Evolutionary conservation across 2,888 invertebrate genomes (phyloP), one percentile per base, ranked within the genome.

Genomic region (Lepeophtheirus nordmannii): DNA sequence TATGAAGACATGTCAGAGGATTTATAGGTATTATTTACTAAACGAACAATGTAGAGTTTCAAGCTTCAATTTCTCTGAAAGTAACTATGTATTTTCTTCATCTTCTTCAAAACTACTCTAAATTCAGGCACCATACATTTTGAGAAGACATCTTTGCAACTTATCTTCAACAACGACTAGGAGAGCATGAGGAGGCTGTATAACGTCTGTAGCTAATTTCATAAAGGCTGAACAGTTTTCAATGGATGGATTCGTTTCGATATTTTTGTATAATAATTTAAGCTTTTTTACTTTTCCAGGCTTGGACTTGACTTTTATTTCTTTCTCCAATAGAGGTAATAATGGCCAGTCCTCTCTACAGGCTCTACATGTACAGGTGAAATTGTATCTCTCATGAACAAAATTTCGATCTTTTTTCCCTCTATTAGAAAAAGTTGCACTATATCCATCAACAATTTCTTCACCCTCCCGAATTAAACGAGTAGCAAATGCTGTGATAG

Each of bases 401-500:
- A 23, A 23, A 12, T n/a, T 7, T 2, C 63, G 53, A n/a, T 63
- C 63, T 11, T 63, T 22, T 63, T 46, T 46, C 17, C 46, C 20
- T 53, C 22, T 17, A 46, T 63, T 63, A 12, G 56, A 46, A 56
- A 63, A 63, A 14, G 53, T 37, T 10, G 46, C 63, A 23, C 30
- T 23, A 23, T 63, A 63, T 9, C 53, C 63, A 30, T 63, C 63
- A 37, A n/a, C n/a, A 37, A 63, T 63, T 23, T 63, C 56, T 63
- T 46, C n/a, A 1, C 63, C 63, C 38, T n/a, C 8, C n/a, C 17
- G 20, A 22, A 63, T 63, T 8, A n/a, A n/a, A 46, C 63, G 20
- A 8, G 63, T 63, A 37, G 63, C 63, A 56, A 63, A 63, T n/a
- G 63, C 63, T 30, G n/a, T 53, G n/a, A 63, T 53, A 14, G 9